Evolutionary conservation across 2,113 vertebrate species (phyloP).

Genomic region (Manacus vitellinus): DNA sequence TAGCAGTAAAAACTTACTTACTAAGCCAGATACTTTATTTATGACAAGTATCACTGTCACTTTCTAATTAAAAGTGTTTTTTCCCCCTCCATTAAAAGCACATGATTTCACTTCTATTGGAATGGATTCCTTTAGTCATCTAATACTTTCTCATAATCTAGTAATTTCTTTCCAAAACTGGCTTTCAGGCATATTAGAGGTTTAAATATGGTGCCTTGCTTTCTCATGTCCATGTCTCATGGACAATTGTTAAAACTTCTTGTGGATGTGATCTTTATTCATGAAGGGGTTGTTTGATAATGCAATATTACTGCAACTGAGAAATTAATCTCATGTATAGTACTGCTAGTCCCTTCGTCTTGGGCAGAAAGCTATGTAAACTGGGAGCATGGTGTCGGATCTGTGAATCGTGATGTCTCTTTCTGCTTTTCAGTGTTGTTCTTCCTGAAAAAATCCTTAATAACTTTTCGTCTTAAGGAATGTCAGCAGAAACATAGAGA

Average conservation of each 20-base stretch:
- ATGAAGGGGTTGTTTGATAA: background rate
- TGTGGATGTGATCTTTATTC: background rate
- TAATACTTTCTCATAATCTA: background rate
- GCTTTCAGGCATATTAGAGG: background rate
- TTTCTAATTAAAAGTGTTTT: background rate
- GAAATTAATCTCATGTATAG: background rate
- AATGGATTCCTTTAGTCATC: background rate
- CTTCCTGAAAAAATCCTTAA: background rate
- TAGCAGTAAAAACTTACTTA: background rate
- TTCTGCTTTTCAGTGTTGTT: background rate
- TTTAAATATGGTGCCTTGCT: background rate
- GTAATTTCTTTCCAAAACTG: background rate
- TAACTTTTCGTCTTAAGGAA: background rate
- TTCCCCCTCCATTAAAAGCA: background rate
- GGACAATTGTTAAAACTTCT: background rate
- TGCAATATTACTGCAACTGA: background rate
- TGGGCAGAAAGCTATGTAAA: background rate
- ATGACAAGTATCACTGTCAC: background rate
- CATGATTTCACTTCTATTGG: background rate
- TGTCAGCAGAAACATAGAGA: background rate
- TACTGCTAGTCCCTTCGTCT: background rate
- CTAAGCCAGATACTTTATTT: background rate
- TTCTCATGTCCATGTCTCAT: background rate
- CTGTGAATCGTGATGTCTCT: background rate
- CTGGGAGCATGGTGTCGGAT: background rate